These are phyloP conservation scores for Gopherus flavomarginatus DNA, from an alignment of 2,113 vertebrate genomes.

Conservation along the genomic window DNA sequence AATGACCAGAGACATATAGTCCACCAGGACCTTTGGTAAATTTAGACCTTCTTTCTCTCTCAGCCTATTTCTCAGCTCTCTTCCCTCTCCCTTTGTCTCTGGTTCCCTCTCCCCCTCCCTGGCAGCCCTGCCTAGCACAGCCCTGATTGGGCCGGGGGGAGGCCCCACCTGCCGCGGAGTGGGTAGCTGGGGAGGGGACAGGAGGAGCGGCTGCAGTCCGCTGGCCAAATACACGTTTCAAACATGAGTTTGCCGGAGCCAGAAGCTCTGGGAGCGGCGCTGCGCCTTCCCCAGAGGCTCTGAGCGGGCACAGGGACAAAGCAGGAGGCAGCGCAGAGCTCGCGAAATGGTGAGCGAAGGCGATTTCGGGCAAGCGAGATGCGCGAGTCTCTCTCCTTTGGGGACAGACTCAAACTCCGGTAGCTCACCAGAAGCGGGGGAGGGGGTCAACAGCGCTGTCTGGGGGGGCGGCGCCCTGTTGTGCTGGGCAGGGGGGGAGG, in stretches of 20 bases:
- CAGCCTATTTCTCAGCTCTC: not conserved
- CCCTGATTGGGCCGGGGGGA: conserved; percentile 21
- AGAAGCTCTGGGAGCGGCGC: not conserved
- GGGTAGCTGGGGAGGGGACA: not conserved
- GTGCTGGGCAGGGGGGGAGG: too few relatives aligned
- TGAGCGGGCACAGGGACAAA: not conserved
- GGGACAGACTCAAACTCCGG: not conserved
- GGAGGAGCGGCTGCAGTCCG: not conserved
- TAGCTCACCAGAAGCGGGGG: not conserved
- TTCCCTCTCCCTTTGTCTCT: not conserved
- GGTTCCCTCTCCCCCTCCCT: not conserved
- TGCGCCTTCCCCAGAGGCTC: not conserved
- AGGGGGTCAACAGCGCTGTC: not conserved
- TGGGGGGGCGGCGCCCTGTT: too few relatives aligned
- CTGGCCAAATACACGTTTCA: conserved; percentile 27
- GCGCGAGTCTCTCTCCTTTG: too few relatives aligned
- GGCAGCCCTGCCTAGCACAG: not conserved
- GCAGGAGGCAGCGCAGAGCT: not conserved
- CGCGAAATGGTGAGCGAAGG: not conserved
- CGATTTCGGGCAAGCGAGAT: not conserved
- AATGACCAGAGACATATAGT: not conserved
- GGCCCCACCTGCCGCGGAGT: not conserved
- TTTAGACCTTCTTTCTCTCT: not conserved
- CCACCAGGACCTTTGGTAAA: not conserved
- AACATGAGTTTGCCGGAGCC: not conserved